phyloP scores from a whole-genome alignment of 2,113 vertebrate species.

The Dasyprocta punctata region DNA sequence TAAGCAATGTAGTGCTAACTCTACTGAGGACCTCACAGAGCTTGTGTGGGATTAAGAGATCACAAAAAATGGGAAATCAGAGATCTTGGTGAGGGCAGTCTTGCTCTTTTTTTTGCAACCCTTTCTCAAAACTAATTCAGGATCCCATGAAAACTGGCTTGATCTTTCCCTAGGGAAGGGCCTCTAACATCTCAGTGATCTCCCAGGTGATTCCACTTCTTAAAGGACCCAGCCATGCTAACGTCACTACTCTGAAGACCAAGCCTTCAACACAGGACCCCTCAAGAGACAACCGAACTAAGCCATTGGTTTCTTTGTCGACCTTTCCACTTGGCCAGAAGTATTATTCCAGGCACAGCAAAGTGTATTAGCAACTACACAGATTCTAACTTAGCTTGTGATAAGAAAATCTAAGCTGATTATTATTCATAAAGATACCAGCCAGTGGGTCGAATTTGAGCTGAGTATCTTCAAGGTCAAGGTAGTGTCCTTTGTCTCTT shows the following conservation, averaged over 20 bases:
- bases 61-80: not conserved
- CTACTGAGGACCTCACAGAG: not conserved
- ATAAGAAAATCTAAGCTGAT: not conserved
- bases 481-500: not conserved
- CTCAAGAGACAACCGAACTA: not conserved
- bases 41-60: not conserved
- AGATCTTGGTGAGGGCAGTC: too few relatives aligned
- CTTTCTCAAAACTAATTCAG: not conserved
- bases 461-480: not conserved
- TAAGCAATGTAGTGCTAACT: too few relatives aligned
- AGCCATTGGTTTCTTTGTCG: not conserved
- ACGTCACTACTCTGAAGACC: not conserved
- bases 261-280: not conserved
- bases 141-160: not conserved
- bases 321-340: not conserved
- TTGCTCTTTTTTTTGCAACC: not conserved
- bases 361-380: not conserved
- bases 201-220: not conserved
- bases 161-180: not conserved
- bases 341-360: too few relatives aligned
- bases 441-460: not conserved
- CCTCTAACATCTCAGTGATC: not conserved
- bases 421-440: not conserved
- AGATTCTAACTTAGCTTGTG: too few relatives aligned
- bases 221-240: not conserved